Evolutionary conservation across 2,888 invertebrate species (phyloP).

Genomic region (Chouioia cunea): DNA sequence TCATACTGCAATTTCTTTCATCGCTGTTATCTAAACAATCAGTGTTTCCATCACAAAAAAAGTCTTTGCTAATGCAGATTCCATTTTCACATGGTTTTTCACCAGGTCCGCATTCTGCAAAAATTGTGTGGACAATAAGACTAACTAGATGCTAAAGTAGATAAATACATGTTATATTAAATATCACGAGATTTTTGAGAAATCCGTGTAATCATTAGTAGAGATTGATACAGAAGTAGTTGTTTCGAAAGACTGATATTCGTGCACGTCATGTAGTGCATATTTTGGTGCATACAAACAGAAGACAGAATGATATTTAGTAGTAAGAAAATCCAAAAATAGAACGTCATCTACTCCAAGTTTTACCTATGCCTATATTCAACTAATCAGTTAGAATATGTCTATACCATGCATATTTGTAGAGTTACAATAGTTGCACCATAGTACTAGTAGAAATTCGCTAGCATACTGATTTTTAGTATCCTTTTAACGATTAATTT

Average conservation of each 20-base stretch:
- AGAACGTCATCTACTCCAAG: background rate
- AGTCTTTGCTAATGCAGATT: constrained; percentile 71
- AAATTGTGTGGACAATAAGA: constrained; percentile 12
- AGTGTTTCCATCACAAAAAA: constrained; percentile 73
- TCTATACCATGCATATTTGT: constrained; percentile 31
- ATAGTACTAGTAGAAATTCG: background rate
- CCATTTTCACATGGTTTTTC: constrained; percentile 73
- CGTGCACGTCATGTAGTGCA: constrained; percentile 25
- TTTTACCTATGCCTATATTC: constrained; percentile 12
- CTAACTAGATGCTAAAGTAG: too few relatives aligned
- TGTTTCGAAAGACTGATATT: constrained; percentile 7
- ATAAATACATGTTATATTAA: background rate
- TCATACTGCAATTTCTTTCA: constrained; percentile 74
- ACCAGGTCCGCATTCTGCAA: constrained; percentile 65
- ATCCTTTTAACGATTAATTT: constrained; percentile 15
- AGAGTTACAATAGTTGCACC: constrained; percentile 11
- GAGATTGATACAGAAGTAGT: background rate
- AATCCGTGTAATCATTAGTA: background rate
- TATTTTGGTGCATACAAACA: constrained; percentile 16
- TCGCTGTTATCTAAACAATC: constrained; percentile 76
- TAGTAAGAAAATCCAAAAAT: constrained; percentile 13
- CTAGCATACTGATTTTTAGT: too few relatives aligned
- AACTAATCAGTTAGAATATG: background rate
- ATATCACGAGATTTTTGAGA: background rate
- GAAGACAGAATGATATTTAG: constrained; percentile 7